phyloP scores from a whole-genome alignment of 2,888 invertebrate genomes.

The Hydriomena furcata region DNA sequence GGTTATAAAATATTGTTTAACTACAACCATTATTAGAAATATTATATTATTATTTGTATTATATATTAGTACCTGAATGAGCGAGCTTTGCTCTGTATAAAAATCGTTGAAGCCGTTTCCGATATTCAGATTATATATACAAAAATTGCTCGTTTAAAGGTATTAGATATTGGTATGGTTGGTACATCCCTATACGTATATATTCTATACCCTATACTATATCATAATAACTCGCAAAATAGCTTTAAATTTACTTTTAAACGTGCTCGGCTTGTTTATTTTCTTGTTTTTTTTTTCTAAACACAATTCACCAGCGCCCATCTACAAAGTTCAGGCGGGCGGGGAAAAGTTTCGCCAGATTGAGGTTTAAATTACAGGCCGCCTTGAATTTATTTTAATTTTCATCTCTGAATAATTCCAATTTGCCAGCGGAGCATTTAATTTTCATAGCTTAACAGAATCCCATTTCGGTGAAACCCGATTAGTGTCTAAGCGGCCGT shows the following conservation, averaged over 20 bases:
- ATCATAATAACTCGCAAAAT: no score
- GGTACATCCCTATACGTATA: no score
- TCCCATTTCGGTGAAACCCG: conserved; percentile 63
- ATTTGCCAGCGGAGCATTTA: conserved; percentile 63
- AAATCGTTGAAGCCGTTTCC: no score
- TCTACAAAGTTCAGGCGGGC: conserved; percentile 45
- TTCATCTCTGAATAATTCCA: conserved; percentile 62
- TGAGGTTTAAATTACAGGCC: conserved; percentile 57
- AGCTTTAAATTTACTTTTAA: background rate
- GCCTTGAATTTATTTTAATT: conserved; percentile 64
- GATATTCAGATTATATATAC: no score
- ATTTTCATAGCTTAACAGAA: conserved; percentile 68
- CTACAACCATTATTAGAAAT: no score
- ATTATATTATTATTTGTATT: no score
- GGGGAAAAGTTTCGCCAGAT: conserved; percentile 53
- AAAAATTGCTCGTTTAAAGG: no score
- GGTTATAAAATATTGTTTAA: no score
- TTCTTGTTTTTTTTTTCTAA: conserved; percentile 24
- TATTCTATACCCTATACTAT: no score
- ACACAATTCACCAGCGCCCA: conserved; percentile 32
- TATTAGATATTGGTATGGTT: no score
- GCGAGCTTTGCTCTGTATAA: no score
- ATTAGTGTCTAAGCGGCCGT: conserved; percentile 66
- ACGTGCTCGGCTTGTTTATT: conserved; percentile 2
- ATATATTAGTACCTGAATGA: no score